These are phyloP conservation scores for Anguilla anguilla DNA, from an alignment of 2,797 vertebrate genomes.

Conservation along the genomic window DNA sequence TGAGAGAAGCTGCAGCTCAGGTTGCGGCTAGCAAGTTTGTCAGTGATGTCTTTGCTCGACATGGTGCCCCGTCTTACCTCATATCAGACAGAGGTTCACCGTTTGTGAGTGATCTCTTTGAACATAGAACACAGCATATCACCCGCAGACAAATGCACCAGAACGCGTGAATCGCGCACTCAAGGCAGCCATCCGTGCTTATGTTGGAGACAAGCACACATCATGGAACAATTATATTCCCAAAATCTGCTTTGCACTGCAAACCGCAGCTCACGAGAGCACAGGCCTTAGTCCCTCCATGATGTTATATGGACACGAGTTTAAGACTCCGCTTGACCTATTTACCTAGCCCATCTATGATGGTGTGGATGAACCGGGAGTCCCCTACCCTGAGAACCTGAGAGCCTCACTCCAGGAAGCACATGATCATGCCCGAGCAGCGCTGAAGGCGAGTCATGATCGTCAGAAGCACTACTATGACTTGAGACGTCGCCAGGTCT, in stretches of 20 bases:
- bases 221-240: conserved; percentile 27
- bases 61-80: too few species aligned
- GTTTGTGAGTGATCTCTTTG: too few species aligned
- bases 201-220: conserved; percentile 23
- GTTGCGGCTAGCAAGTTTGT: too few species aligned
- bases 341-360: neutral
- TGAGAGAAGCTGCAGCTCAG: too few species aligned
- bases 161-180: conserved; percentile 19
- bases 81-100: too few species aligned
- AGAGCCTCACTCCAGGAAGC: neutral
- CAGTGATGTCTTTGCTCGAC: too few species aligned
- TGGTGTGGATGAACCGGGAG: neutral
- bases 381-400: neutral
- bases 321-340: conserved; percentile 18
- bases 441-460: neutral
- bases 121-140: conserved; percentile 8
- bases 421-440: conserved; percentile 8
- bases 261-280: conserved; percentile 15
- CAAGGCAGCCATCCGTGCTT: conserved; percentile 3
- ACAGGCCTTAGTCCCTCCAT: neutral
- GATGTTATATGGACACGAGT: conserved; percentile 20
- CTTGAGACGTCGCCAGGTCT: neutral
- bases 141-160: conserved; percentile 26
- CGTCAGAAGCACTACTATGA: neutral
- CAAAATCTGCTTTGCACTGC: conserved; percentile 27